Conservation (phyloP, 1,140 invertebrate genomes). For the Pseudomyrmex cubaensis region DNA sequence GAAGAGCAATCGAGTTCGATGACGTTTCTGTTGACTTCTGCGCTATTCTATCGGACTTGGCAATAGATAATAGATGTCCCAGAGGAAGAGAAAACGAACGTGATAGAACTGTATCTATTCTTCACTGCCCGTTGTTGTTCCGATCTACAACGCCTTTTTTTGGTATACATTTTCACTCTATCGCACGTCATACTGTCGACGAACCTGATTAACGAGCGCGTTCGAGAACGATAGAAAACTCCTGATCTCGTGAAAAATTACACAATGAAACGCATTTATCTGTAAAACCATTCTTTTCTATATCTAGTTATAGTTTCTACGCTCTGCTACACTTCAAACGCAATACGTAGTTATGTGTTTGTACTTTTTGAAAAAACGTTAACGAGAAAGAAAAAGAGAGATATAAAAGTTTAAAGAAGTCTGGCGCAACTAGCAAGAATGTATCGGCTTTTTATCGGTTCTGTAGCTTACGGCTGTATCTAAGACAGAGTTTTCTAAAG, state of each 20-base stretch:
- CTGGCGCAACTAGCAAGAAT: background rate
- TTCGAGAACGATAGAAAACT: slow-evolving; percentile 10
- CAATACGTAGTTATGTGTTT: background rate
- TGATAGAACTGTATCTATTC: slow-evolving; percentile 14
- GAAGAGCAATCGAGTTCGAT: slow-evolving; percentile 1
- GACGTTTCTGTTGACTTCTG: slow-evolving; percentile 20
- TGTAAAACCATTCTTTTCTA: background rate
- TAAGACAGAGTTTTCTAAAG: background rate
- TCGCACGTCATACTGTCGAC: slow-evolving; percentile 26
- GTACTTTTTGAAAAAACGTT: background rate
- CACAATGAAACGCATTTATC: background rate
- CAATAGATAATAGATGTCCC: slow-evolving; percentile 13
- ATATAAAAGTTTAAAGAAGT: background rate
- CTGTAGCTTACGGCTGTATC: background rate
- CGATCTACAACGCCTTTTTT: slow-evolving; percentile 34
- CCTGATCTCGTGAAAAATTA: slow-evolving; percentile 14
- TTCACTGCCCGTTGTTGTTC: slow-evolving; percentile 11
- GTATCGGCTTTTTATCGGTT: background rate
- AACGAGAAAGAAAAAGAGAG: background rate
- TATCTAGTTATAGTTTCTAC: background rate
- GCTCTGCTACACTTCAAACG: background rate
- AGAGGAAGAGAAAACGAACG: background rate
- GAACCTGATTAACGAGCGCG: slow-evolving; percentile 26
- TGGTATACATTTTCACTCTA: background rate
- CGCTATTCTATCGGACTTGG: background rate